These are phyloP conservation scores for Apis dorsata DNA, from an alignment of 1,140 invertebrate species.

Conservation along the genomic window DNA sequence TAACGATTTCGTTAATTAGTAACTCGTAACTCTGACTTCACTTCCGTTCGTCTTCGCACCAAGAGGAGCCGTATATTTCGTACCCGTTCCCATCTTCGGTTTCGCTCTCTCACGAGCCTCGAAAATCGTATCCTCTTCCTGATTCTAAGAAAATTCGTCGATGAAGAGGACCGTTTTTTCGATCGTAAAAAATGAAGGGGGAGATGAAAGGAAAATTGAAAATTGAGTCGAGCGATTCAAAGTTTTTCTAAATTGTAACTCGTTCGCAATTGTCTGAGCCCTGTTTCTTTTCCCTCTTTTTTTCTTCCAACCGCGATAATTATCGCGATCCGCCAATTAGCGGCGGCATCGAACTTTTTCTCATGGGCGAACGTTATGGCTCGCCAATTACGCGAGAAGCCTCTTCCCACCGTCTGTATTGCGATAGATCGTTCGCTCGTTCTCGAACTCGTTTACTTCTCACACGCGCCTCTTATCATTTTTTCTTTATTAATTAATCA, in stretches of 20 bases:
- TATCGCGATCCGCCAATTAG: conserved; percentile 57
- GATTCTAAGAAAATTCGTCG: not conserved
- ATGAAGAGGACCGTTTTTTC: no score
- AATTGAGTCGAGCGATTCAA: no score
- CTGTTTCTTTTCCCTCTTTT: conserved; percentile 46
- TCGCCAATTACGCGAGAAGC: conserved; percentile 47
- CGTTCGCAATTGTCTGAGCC: conserved; percentile 38
- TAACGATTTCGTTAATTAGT: conserved; percentile 57
- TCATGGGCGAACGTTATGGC: conserved; percentile 26
- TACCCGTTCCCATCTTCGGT: conserved; percentile 2
- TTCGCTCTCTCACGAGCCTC: not conserved
- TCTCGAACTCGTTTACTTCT: conserved; percentile 26
- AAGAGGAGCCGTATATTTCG: not conserved
- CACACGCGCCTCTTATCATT: conserved; percentile 6
- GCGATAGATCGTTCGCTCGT: conserved; percentile 40
- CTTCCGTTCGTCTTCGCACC: conserved; percentile 21
- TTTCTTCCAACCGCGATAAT: conserved; percentile 4
- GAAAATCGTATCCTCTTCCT: not conserved
- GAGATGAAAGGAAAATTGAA: no score
- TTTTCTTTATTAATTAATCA: conserved; percentile 51
- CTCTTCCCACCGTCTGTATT: conserved; percentile 53
- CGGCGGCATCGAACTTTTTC: conserved; percentile 52
- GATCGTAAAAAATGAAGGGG: no score
- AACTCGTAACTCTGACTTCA: conserved; percentile 42
- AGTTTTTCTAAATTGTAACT: no score